These are phyloP conservation scores for Dinocampus coccinellae DNA, from an alignment of 2,888 invertebrate species.

Conservation along the genomic window DNA sequence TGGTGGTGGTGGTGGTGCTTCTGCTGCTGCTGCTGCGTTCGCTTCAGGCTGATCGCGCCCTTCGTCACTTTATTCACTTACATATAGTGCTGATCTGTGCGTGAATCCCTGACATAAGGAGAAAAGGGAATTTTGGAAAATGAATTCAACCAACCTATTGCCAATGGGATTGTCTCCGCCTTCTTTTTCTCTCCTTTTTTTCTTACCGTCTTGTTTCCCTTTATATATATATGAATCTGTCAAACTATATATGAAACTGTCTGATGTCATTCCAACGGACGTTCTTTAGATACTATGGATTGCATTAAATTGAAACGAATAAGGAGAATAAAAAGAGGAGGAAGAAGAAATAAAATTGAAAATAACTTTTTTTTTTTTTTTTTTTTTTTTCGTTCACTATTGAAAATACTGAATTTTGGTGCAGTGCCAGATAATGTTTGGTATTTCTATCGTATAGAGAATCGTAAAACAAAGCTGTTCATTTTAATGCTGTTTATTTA, in stretches of 20 bases:
- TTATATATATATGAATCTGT: background rate
- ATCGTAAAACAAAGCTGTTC: background rate
- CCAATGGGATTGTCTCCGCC: constrained; percentile 10
- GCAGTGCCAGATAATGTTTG: background rate
- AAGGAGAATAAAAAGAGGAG: background rate
- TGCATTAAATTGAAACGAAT: background rate
- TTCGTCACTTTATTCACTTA: constrained; percentile 17
- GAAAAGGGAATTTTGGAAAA: background rate
- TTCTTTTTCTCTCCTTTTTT: background rate
- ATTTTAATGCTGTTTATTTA: background rate
- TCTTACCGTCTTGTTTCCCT: background rate
- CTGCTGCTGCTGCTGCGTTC: background rate
- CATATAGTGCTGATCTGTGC: constrained; percentile 20
- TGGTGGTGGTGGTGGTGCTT: too few species aligned
- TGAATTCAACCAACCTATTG: constrained; percentile 7
- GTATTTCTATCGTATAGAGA: background rate
- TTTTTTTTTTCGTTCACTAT: background rate
- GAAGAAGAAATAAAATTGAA: background rate
- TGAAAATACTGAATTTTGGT: constrained; percentile 1
- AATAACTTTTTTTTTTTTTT: background rate
- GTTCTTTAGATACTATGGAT: background rate
- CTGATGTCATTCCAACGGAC: background rate
- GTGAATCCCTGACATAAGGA: background rate
- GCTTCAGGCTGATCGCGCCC: constrained; percentile 23
- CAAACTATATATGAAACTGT: background rate